Evolutionary conservation across 2,797 vertebrate genomes (phyloP), one percentile per base, ranked within the genome.

Genomic region (Vultur gryphus): DNA sequence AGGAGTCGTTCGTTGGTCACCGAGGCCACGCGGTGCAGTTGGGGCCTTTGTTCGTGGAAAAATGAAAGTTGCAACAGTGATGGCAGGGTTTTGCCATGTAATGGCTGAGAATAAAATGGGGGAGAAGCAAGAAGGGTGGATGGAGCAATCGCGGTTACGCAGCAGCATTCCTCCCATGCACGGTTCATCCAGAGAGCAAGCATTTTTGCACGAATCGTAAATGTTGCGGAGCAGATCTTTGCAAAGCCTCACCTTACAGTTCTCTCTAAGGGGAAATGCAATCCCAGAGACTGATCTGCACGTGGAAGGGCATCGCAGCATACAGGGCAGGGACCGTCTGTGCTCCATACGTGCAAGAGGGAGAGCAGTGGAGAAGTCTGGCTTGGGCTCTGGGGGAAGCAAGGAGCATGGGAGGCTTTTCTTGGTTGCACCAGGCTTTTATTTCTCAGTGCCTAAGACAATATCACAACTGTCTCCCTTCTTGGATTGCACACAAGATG

Each of bases 21-120:
- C 0, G 3, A 55, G 88, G 59, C 77, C 64, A 4, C 1, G 0
- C 0, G 2, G 55, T n/a, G 69, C 33, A 11, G 4, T 0, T 33
- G 73, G 35, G 64, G 35, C 64, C 48, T 71, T n/a, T 18, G 59
- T 33, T 89, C 2, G 10, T 26, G 48, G 83, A 15, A 54, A 17
- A 58, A 43, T 4, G 71, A 7, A 76, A 77, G 64, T 16, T 33
- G 73, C 31, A 55, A 89, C 73, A 26, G 43, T 0, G 16, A 4
- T 9, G 67, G 59, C 26, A 4, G 71, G 49, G 77, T 39, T 96
- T 84, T 54, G 31, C 75, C 2, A 2, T 31, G 76, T 33, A 13
- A 48, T 29, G 81, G 26, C 75, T 48, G 67, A 35, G 64, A 25
- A 8, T 17, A 13, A 75, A 58, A 12, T 7, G 17, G 79, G 70